Evolutionary conservation across 2,888 invertebrate genomes (phyloP), one percentile per base, ranked within the genome.

Genomic region (Lasioglossum vierecki): DNA sequence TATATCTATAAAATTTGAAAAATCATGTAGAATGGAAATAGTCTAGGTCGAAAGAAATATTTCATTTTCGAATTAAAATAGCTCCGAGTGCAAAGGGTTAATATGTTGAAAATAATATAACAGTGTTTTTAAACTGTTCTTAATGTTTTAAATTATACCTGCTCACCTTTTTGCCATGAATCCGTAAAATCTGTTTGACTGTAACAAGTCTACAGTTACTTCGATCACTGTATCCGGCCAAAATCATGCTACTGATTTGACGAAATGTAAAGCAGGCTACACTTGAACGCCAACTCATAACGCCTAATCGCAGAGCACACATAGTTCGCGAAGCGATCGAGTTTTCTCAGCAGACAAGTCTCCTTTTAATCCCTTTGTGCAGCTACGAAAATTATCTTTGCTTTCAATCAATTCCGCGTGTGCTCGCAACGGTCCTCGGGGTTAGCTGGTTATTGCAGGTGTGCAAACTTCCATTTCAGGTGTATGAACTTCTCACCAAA

Each of bases 381-480:
- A 26, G 22, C 41, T 15, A 82, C 53, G 46, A 75, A 81, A 80
- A 75, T 79, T 87, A 79, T 83, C 84, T 87, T 86, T 74, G 83
- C 78, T 68, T 83, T 88, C 78, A 80, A 83, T 84, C 80, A 79
- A 86, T 83, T 83, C 82, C 72, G 49, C 76, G 79, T 78, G 30
- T 73, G 72, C 41, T 66, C 46, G 26, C 39, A 46, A 70, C 26
- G 39, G 66, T 75, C 82, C 57, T 15, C 68, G 63, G 72, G 72
- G 76, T 35, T 63, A 68, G 39, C 26, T 76, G 80, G 82, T 85
- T 89, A 90, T 83, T 83, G 82, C 83, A 87, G 72, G 73, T 77
- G 84, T 63, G 84, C 83, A 86, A 89, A 90, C 83, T 89, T 84
- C 80, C 79, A 86, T 88, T 89, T 90, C 81, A 82, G 75, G 83